Evolutionary conservation across 2,888 invertebrate genomes (phyloP), one percentile per base, ranked within the genome.

Genomic region (Lampropteryx suffumata): DNA sequence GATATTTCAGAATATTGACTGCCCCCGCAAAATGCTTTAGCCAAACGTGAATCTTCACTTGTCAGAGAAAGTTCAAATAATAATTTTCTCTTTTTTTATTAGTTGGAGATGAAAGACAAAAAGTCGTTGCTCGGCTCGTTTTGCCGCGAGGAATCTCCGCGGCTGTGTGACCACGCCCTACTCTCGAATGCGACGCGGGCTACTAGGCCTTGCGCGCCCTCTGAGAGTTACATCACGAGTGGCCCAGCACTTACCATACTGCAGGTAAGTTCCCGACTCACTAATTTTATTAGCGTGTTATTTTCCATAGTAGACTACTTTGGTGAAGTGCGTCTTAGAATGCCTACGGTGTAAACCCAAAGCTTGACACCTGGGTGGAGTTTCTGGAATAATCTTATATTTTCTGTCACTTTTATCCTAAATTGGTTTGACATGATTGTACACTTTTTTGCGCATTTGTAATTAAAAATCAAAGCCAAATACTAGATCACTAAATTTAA

Each of bases 141-240:
- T 68, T 95, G 95, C 71, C 94, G 94, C 54, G 94, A 95, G 65
- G 95, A 95, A 63, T 93, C 94, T 0, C 95, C 95, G 0, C 90
- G 93, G 28, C 83, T 95, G 7, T 95, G 95, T 71, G 95, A 95
- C 71, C 95, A 95, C 70, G 93, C 94, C 1, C 82, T 95, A 0
- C 80, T 95, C 7, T 93, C 93, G 9, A 95, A 95, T 76, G 93
- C 94, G 10, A 94, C 94, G 5, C 86, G 95, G 45, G 92, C 93
- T 37, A 94, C 95, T 0, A 77, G 95, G 30, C 95, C 95, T 0
- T 95, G 95, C 67, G 92, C 92, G 0, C 90, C 90, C 0, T 85
- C 93, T 0, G 96, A 96, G 73, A 95, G 95, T 75, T 96, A 96
- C 84, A 93, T 96, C 37, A 95, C 95, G 5, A 92, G 92, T 13